A percentile compares a stretch with the other conserved stretches of the same genome.
These are phyloP conservation scores for Andrena chrysosceles DNA, from an alignment of 2,888 invertebrate species.

Conservation along the genomic window DNA sequence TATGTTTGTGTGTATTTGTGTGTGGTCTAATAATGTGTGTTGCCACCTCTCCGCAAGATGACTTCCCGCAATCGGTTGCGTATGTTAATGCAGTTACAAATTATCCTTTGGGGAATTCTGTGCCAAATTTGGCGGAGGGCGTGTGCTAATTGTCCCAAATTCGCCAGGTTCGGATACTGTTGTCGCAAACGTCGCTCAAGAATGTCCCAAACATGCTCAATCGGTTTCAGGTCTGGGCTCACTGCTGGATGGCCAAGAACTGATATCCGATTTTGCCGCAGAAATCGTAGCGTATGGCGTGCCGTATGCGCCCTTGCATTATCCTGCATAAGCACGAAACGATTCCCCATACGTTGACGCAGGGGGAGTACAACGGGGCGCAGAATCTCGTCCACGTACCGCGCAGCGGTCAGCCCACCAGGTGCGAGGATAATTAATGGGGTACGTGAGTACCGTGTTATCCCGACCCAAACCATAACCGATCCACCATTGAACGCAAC, in stretches of 20 bases:
- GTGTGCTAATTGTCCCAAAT: neutral
- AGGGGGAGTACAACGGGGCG: neutral
- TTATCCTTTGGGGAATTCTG: neutral
- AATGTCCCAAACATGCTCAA: conserved; percentile 8
- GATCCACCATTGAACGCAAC: too few relatives aligned
- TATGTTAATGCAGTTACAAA: neutral
- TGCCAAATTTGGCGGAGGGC: neutral
- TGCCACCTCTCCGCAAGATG: too few relatives aligned
- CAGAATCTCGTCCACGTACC: neutral
- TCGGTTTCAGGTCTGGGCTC: conserved; percentile 8
- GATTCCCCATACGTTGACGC: neutral
- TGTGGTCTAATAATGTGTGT: too few relatives aligned
- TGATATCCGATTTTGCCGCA: neutral
- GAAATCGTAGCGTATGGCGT: too few relatives aligned
- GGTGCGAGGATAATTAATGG: neutral
- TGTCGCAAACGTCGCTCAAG: neutral
- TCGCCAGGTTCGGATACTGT: neutral
- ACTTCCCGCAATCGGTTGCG: neutral
- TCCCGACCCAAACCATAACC: too few relatives aligned
- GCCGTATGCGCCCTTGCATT: neutral
- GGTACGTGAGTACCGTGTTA: too few relatives aligned
- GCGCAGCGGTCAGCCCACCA: neutral
- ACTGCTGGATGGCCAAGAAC: neutral
- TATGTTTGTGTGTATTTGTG: too few relatives aligned
- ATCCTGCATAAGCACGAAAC: neutral